Percentiles rank a stretch among this genome's conserved stretches.
Conservation (phyloP, 2,888 invertebrate species). For the Euzetes globulus region DNA sequence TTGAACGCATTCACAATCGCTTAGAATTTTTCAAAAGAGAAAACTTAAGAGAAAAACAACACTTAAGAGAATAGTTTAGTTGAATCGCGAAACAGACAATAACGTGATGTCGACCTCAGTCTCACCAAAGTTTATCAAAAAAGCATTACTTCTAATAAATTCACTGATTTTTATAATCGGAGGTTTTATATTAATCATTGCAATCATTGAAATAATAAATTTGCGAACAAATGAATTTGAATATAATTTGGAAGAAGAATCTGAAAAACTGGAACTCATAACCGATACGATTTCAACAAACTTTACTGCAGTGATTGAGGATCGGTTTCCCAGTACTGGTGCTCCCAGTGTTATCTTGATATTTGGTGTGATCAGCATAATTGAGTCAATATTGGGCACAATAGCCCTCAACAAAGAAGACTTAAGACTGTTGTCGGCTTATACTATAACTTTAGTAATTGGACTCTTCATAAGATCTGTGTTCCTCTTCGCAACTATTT, state of each 20-base stretch:
- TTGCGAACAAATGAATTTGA: conserved; percentile 15
- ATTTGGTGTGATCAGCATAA: conserved; percentile 24
- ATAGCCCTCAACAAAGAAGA: conserved; percentile 30
- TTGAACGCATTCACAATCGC: not conserved
- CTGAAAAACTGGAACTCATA: not conserved
- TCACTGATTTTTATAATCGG: conserved; percentile 32
- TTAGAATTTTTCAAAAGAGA: not conserved
- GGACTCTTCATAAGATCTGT: conserved; percentile 28
- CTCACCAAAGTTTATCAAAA: conserved; percentile 12
- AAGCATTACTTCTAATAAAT: conserved; percentile 12
- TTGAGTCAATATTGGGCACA: conserved; percentile 22
- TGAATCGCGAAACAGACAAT: not conserved
- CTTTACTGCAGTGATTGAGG: conserved; percentile 10
- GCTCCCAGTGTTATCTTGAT: conserved; percentile 30
- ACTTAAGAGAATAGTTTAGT: not conserved
- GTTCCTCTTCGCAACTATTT: conserved; percentile 31
- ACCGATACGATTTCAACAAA: not conserved
- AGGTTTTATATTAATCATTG: conserved; percentile 14
- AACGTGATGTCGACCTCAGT: conserved; percentile 27
- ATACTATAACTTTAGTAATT: conserved; percentile 26
- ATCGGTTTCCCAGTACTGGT: conserved; percentile 30
- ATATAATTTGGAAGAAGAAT: conserved; percentile 1
- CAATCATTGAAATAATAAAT: conserved; percentile 22
- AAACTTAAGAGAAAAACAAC: not conserved
- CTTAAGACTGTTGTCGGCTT: conserved; percentile 15